Conservation (phyloP, 2,113 vertebrate genomes). For the Coreoperca whiteheadi region DNA sequence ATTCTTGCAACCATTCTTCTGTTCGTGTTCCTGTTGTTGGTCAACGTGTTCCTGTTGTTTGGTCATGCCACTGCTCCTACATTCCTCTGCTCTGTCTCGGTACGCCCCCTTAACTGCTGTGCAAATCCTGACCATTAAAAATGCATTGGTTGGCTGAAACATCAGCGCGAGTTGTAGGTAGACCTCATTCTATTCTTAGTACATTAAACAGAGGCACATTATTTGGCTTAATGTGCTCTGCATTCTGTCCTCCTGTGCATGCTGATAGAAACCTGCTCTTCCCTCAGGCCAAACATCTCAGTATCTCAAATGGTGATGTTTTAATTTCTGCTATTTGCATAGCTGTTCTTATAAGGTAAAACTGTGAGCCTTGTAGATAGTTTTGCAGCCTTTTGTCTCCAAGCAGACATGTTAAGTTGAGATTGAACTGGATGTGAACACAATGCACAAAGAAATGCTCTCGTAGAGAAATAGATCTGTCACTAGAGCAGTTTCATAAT, state of each 20-base stretch:
- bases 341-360: not conserved
- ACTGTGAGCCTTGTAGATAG: not conserved
- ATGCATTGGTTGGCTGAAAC: conserved; percentile 6
- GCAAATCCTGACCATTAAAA: conserved; percentile 21
- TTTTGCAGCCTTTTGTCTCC: not conserved
- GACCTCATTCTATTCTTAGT: conserved; percentile 30
- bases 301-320: not conserved
- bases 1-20: not conserved
- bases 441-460: not conserved
- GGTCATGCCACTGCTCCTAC: not conserved
- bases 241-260: not conserved
- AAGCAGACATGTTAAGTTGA: not conserved
- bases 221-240: conserved; percentile 6
- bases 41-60: too few species aligned
- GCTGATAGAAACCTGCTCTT: not conserved
- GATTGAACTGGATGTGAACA: not conserved
- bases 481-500: not conserved
- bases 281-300: not conserved
- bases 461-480: too few species aligned
- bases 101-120: not conserved
- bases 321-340: not conserved
- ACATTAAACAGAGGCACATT: conserved; percentile 9
- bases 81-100: not conserved
- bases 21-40: not conserved
- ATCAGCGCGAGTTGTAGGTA: not conserved